Conservation (phyloP, 30 jellyfish, hydroid and myxozoan species). For the Phacellophora camtschatica region DNA sequence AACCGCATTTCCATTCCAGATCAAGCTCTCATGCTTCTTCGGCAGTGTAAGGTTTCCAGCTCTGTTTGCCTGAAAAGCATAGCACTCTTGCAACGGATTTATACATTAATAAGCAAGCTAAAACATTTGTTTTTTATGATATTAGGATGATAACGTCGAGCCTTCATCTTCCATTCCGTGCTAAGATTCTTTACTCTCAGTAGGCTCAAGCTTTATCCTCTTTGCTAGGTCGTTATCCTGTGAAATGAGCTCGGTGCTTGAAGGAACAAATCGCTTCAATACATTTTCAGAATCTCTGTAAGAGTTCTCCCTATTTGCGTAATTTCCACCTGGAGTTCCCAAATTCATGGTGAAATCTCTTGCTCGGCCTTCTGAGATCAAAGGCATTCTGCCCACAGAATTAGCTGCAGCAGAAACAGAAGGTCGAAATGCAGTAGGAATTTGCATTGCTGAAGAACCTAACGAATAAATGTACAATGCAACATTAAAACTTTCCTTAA, state of each 20-base stretch:
- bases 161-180: background rate
- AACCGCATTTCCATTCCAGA: too few relatives aligned
- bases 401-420: background rate
- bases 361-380: background rate
- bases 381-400: background rate
- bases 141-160: background rate
- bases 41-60: too few relatives aligned
- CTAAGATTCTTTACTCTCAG: background rate
- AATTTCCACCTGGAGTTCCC: background rate
- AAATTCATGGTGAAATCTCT: background rate
- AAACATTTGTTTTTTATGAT: background rate
- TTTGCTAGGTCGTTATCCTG: conserved; percentile 14
- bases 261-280: conserved; percentile 22
- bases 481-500: background rate
- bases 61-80: too few relatives aligned
- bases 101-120: too few relatives aligned
- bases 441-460: background rate
- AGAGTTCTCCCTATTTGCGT: conserved; percentile 17
- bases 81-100: too few relatives aligned
- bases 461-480: too few relatives aligned
- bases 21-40: too few relatives aligned
- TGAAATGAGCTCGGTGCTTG: conserved; percentile 6
- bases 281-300: conserved; percentile 10
- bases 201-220: conserved; percentile 21
- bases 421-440: conserved; percentile 19